Base-by-base conservation (phyloP, 2,113 vertebrate genomes). In the Calidris pugnax region DNA sequence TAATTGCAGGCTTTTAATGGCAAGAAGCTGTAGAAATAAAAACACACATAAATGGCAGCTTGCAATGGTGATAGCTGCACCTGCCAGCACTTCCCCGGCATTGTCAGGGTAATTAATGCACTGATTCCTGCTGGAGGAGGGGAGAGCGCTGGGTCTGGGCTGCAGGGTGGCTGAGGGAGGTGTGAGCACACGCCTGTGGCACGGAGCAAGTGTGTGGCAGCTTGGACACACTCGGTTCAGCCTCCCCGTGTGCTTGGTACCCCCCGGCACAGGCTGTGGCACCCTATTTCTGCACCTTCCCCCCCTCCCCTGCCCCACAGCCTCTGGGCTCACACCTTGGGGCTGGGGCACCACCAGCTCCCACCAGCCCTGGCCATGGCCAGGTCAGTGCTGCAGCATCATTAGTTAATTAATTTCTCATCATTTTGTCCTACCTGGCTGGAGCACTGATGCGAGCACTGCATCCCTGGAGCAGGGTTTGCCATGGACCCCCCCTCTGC, bases 11-110 rank as follows among this genome's bases (percentile, higher is more conserved):
- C 48, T 92, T 95, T 87, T 90, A 85, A 83, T 60, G 59, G 79
- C 59, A 95, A 93, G 87, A 87, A 94, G 78, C 68, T 89, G 90
- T 43, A 75, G 80, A 95, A 97, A 87, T 89, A 85, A 96, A 95
- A 85, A 8, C 95, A 95, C 27, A 68, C 21, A 4, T 75, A 93
- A 94, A 92, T 74, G 90, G 67, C 74, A 93, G 87, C 41, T 39
- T 30, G 10, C 43, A 67, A 60, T 11, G 68, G 88, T 24, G 68
- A 55, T 28, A 47, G 33, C 84, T 53, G 88, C 90, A 85, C 85
- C 92, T 85, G 41, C 57, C 23, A 22, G 62, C 14, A 21, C 80
- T 85, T 75, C 37, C 14, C 3, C 55, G 5, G 59, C 14, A 53
- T 13, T 80, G 84, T 43, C 73, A 15, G 75, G 81, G 55, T 37